phyloP scores from a whole-genome alignment of 2,888 invertebrate genomes.

The Athetis lepigone region DNA sequence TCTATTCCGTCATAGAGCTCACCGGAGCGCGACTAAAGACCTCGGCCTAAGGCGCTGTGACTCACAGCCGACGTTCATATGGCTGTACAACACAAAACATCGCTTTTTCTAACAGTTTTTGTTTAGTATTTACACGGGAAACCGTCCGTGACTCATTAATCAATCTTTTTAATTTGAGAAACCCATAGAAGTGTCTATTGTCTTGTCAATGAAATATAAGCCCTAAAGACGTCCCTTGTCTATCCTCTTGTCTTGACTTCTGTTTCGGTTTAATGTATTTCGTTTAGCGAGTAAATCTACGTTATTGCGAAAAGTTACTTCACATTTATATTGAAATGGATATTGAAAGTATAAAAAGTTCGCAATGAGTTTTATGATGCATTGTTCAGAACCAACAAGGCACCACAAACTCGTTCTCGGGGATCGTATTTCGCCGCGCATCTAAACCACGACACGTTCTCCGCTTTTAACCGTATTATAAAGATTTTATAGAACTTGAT shows the following conservation, averaged over 20 bases:
- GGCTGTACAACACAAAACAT: conserved; percentile 42
- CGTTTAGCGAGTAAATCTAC: conserved; percentile 20
- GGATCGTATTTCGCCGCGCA: conserved; percentile 75
- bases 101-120: conserved; percentile 50
- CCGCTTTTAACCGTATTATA: conserved; percentile 56
- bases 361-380: conserved; percentile 67
- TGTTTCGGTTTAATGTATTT: conserved; percentile 16
- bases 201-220: conserved; percentile 22
- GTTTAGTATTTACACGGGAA: conserved; percentile 34
- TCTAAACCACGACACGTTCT: conserved; percentile 62
- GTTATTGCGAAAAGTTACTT: conserved; percentile 43
- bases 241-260: conserved; percentile 9
- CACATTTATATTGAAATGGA: conserved; percentile 49
- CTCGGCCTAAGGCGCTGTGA: conserved; percentile 72
- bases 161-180: conserved; percentile 26
- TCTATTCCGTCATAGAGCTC: conserved; percentile 77
- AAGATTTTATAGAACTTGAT: conserved; percentile 56
- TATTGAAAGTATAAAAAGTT: conserved; percentile 60
- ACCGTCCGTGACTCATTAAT: conserved; percentile 34
- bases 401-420: conserved; percentile 74
- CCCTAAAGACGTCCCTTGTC: conserved; percentile 2
- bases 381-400: conserved; percentile 74
- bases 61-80: conserved; percentile 65
- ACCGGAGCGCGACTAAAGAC: conserved; percentile 79
- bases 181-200: conserved; percentile 22